Conservation (phyloP, 2,797 vertebrate species). For the Onychomys torridus region DNA sequence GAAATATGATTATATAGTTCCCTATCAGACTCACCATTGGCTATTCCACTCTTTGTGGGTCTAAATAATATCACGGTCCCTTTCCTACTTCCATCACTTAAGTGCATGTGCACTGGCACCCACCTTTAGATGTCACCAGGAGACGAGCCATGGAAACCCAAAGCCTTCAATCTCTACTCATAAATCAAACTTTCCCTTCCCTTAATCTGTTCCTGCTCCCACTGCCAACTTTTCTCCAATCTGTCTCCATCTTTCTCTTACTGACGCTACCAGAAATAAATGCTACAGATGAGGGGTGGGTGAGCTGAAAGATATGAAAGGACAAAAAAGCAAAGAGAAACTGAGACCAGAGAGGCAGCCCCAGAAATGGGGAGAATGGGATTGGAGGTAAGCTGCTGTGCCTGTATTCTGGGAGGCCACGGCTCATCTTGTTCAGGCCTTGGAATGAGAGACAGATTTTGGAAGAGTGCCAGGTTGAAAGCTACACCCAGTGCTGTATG, state of each 20-base stretch:
- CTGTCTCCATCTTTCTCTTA: conserved; percentile 77
- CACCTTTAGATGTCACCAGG: background rate
- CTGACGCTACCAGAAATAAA: conserved; percentile 76
- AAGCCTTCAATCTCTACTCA: conserved; percentile 37
- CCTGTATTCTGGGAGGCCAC: accelerated
- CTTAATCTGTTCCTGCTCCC: conserved; percentile 60
- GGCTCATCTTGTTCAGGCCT: background rate
- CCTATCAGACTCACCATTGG: conserved; percentile 56
- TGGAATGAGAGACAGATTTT: background rate
- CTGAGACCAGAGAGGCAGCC: background rate
- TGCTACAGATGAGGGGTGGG: conserved; percentile 51
- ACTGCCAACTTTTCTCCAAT: conserved; percentile 69
- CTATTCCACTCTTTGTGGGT: background rate
- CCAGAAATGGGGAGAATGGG: background rate
- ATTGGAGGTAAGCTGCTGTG: accelerated
- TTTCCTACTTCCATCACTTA: background rate
- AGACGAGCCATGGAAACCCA: background rate
- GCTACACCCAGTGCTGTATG: accelerated
- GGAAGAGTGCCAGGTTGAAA: background rate
- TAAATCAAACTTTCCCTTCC: conserved; percentile 61
- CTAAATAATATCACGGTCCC: background rate
- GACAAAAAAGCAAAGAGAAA: background rate
- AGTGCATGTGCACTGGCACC: background rate
- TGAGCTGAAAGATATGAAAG: conserved; percentile 33
- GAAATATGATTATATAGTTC: conserved; percentile 55